Base-by-base conservation (phyloP, 2,797 vertebrate genomes). In the Pangasius larnaudii region DNA sequence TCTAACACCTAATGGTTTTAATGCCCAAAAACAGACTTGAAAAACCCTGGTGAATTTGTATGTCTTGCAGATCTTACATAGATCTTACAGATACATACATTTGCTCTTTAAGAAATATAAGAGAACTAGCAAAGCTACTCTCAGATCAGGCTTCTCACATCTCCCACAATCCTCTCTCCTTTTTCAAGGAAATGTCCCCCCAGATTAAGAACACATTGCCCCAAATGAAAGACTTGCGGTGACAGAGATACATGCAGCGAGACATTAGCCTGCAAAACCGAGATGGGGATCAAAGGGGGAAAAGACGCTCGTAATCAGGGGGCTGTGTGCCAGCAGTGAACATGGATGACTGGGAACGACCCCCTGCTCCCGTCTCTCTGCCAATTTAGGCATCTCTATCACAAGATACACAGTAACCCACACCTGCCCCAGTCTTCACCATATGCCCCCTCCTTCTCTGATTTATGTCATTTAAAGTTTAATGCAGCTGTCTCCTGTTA, bases 161-260 rank as follows among this genome's bases (percentile, higher is more conserved):
- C 69, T 85, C 86, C 85, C 18, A 13, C 33, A 61, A 13, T 46
- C 56, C 81, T 72, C 58, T 80, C 58, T 51, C 36, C 13, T 49
- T 30, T 67, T 69, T 51, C 84, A 81, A 63, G 61, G 65, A 86
- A 89, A 67, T 69, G 80, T 39, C 18, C 85, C 61, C 36, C 33
- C 84, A 91, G 91, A 93, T 92, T 92, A 89, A 90, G 88, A 92
- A 91, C 92, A 93, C 91, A 93, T 91, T 93, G 90, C 84, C 85
- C n/a, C 61, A 77, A 90, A 88, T 90, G 85, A 91, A 92, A 91
- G 91, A 78, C 81, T 88, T 90, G 89, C 69, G 85, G 87, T 92
- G 89, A 91, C 90, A 90, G 87, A 92, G 90, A 91, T 89, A 91
- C 91, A 93, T 91, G 90, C 80, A 89, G 90, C 56, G 61, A 90